phyloP scores from a whole-genome alignment of 2,888 invertebrate genomes.

The Netelia virgata region DNA sequence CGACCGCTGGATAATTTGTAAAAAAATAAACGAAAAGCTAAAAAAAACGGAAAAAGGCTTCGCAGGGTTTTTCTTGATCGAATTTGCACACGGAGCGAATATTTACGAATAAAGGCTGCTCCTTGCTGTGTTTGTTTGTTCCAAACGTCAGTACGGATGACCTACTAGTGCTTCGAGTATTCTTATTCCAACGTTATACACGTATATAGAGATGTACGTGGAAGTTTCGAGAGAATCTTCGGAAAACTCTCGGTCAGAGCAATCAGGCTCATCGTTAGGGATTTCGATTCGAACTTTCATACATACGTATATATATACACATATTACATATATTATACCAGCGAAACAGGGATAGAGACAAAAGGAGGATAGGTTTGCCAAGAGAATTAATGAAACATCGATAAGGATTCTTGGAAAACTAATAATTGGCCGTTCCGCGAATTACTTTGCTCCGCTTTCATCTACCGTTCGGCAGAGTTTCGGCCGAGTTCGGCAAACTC shows the following conservation, averaged over 20 bases:
- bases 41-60: background rate
- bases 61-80: background rate
- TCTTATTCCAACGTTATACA: conserved; percentile 10
- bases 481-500: background rate
- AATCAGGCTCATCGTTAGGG: background rate
- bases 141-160: conserved; percentile 2
- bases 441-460: conserved; percentile 31
- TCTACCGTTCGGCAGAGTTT: too few species aligned
- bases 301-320: background rate
- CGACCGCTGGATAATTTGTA: background rate
- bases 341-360: conserved; percentile 41
- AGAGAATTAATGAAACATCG: conserved; percentile 72
- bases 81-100: conserved; percentile 27
- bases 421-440: conserved; percentile 70
- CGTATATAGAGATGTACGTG: background rate
- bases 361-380: conserved; percentile 63
- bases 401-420: conserved; percentile 69
- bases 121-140: conserved; percentile 30
- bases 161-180: conserved; percentile 11
- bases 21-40: background rate
- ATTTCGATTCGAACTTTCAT: conserved; percentile 1
- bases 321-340: background rate
- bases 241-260: background rate
- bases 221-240: background rate
- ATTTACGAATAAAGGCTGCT: background rate